A percentile compares a stretch with the other conserved stretches of the same genome.
Conservation (phyloP, 2,888 invertebrate species). For the Megaustenia siamemsis region DNA sequence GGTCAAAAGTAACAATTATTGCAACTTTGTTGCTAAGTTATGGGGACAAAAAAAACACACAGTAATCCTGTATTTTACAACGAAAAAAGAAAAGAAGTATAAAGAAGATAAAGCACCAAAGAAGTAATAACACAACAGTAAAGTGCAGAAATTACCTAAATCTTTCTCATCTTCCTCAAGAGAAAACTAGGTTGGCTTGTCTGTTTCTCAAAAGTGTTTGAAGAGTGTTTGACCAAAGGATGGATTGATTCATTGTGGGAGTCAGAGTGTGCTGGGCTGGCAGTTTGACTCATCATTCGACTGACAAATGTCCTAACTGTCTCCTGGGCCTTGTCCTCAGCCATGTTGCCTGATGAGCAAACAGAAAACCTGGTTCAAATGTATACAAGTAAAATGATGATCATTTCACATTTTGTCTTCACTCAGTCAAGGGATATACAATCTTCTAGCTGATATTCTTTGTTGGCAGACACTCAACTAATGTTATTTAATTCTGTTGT, state of each 20-base stretch:
- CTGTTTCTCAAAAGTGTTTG: constrained; percentile 60
- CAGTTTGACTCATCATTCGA: constrained; percentile 57
- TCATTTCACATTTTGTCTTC: too few relatives aligned
- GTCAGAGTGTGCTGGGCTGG: constrained; percentile 29
- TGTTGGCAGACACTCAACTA: too few relatives aligned
- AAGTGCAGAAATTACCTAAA: constrained; percentile 27
- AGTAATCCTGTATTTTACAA: too few relatives aligned
- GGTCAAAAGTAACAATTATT: too few relatives aligned
- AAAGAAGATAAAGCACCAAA: too few relatives aligned
- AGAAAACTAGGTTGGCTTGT: constrained; percentile 61
- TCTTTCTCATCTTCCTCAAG: constrained; percentile 54
- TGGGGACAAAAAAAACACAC: too few relatives aligned
- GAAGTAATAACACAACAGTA: not conserved
- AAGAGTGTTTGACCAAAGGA: constrained; percentile 2
- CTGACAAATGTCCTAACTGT: constrained; percentile 60
- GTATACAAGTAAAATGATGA: not conserved
- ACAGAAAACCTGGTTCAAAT: too few relatives aligned
- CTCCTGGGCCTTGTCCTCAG: constrained; percentile 59
- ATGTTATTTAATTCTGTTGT: too few relatives aligned
- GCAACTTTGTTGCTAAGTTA: too few relatives aligned
- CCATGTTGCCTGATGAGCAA: constrained; percentile 57
- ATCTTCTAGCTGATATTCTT: too few relatives aligned
- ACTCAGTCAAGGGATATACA: too few relatives aligned
- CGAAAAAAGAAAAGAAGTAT: too few relatives aligned
- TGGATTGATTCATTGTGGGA: not conserved